Percentiles rank a stretch among this genome's conserved stretches.
Evolutionary conservation across 2,113 vertebrate species (phyloP).

Genomic region (Dicrurus megarhynchus): DNA sequence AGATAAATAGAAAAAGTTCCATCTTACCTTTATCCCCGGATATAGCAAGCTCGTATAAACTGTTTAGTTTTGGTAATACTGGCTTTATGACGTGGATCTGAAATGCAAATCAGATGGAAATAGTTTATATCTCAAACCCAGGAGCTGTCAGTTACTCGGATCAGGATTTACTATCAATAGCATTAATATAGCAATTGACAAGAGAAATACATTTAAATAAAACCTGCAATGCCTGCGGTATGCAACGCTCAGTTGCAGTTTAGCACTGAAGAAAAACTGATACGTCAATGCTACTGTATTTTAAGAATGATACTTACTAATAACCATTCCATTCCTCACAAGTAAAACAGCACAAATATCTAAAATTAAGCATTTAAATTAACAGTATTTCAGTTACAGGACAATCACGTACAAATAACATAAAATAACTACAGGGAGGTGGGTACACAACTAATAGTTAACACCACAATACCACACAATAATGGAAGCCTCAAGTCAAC

Average conservation of each 20-base stretch:
- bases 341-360: background rate
- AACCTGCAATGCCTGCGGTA: background rate
- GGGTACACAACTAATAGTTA: background rate
- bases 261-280: background rate
- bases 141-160: background rate
- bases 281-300: background rate
- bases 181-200: background rate
- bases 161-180: background rate
- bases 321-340: background rate
- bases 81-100: constrained; percentile 95
- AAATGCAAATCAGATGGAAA: background rate
- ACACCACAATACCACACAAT: fast-evolving
- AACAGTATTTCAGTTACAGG: background rate
- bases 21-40: constrained; percentile 75
- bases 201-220: background rate
- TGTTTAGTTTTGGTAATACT: constrained; percentile 88
- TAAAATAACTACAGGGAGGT: background rate
- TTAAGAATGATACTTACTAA: background rate
- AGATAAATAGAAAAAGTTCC: background rate
- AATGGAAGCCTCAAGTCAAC: background rate
- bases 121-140: background rate
- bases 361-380: background rate
- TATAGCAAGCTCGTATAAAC: constrained; percentile 80
- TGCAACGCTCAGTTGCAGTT: fast-evolving
- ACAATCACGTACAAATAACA: background rate